A percentile compares a stretch with the other conserved stretches of the same genome.
Evolutionary conservation across 1,140 invertebrate species (phyloP).

Genomic region (Drosophila guanche): DNA sequence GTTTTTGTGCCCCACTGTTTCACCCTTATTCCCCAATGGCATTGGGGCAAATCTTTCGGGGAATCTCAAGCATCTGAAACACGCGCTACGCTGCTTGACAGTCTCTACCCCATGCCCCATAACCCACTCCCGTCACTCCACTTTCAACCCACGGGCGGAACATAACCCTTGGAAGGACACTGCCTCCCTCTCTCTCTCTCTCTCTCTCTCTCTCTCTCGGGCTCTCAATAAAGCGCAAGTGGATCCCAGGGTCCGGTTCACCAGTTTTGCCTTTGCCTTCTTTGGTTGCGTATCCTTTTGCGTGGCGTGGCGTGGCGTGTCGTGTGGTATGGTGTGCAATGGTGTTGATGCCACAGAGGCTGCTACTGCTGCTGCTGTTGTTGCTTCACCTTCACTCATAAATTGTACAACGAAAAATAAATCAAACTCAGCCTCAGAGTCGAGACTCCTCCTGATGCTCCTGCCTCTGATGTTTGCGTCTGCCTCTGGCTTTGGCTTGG

Average conservation of each 20-base stretch:
- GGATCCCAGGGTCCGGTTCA: slow-evolving; percentile 30
- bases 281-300: slow-evolving; percentile 7
- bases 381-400: slow-evolving; percentile 79
- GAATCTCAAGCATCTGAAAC: slow-evolving; percentile 74
- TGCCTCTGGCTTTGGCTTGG: slow-evolving; percentile 32
- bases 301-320: too few species aligned
- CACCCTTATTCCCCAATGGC: slow-evolving; percentile 18
- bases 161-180: slow-evolving; percentile 61
- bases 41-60: slow-evolving; percentile 65
- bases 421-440: slow-evolving; percentile 70
- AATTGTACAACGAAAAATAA: slow-evolving; percentile 80
- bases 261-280: slow-evolving; percentile 7
- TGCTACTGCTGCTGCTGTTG: slow-evolving; percentile 24
- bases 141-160: slow-evolving; percentile 18
- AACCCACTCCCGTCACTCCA: not conserved
- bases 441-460: slow-evolving; percentile 16
- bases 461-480: slow-evolving; percentile 4
- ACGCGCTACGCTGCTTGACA: slow-evolving; percentile 60
- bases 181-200: slow-evolving; percentile 11
- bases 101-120: slow-evolving; percentile 17
- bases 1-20: not conserved
- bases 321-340: not conserved
- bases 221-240: slow-evolving; percentile 40
- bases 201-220: slow-evolving; percentile 29
- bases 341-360: slow-evolving; percentile 4